phyloP scores from a whole-genome alignment of 2,113 vertebrate species.

The Artemisiospiza belli region DNA sequence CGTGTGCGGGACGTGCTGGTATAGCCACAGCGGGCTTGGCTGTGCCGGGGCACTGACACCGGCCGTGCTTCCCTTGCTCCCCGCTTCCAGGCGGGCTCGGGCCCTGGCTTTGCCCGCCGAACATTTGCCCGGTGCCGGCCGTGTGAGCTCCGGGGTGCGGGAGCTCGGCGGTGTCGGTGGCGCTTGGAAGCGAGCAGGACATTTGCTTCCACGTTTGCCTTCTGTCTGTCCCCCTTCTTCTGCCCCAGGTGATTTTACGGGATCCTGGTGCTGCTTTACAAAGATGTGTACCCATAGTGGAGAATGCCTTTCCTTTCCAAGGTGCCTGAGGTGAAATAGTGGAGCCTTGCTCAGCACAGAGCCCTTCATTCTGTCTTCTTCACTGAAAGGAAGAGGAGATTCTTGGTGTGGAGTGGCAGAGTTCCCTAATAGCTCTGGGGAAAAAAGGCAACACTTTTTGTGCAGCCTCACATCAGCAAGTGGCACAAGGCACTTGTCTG shows the following conservation, averaged over 20 bases:
- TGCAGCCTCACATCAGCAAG: neutral
- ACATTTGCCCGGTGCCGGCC: neutral
- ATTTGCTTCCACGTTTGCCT: rapidly evolving
- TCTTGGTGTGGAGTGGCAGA: neutral
- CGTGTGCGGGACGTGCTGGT: rapidly evolving
- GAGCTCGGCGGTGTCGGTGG: neutral
- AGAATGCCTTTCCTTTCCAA: neutral
- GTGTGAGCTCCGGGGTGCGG: neutral
- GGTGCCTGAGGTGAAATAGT: neutral
- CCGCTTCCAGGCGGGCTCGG: rapidly evolving
- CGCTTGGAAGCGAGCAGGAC: neutral
- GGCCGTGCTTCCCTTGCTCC: too few species aligned
- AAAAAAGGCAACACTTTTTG: neutral
- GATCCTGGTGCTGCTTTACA: neutral
- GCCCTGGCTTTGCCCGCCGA: too few species aligned
- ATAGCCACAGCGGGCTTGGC: rapidly evolving
- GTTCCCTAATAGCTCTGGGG: neutral
- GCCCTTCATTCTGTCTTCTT: neutral
- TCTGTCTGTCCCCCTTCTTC: neutral
- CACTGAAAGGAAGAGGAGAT: neutral
- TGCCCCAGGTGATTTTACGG: neutral
- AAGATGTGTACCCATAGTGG: rapidly evolving
- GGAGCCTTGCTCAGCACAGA: neutral
- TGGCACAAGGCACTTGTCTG: neutral
- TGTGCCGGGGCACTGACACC: neutral